Base-by-base conservation (phyloP, 1,140 invertebrate species). In the Papilio dardanus region DNA sequence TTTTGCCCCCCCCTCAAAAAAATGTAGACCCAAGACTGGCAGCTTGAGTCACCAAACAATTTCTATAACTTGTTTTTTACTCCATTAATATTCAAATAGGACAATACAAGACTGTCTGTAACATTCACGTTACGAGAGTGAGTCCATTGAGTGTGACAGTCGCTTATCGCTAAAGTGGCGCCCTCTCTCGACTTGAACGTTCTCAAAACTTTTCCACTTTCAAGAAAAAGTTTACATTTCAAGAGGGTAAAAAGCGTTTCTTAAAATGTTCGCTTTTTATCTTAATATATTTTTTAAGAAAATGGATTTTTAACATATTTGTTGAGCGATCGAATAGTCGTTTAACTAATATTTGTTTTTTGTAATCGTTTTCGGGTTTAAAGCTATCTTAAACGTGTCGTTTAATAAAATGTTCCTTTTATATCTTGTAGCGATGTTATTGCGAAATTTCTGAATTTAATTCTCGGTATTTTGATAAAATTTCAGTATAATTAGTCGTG, bases 131-230 rank as follows among this genome's bases (percentile, higher is more conserved):
- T 19, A 62, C 58, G 24, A 62, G 10, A 62, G 58, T 62, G 21
- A 30, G 21, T 62, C 28, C 58, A 62, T 30, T 62, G 58, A 62
- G 58, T 28, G 14, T 62, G 58, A 62, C 58, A 62, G 21, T 30
- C 58, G 58, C 58, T 46, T 46, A 46, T 46, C 42, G 42, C 42
- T 19, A 46, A 46, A 46, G 42, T 46, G 42, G 42, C 42, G 42
- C 42, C 42, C 42, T 46, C 42, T 46, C 6, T 46, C n/a, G 19
- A n/a, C 42, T 46, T 10, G 30, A 30, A 30, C 28, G 58, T 30
- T 62, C 58, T 62, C 24, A 24, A 62, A 62, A 62, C 58, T 62
- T 62, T 30, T 62, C 58, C 21, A 62, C 58, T 62, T 62, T 28
- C 58, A 14, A 24, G 28, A 62, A 62, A 24, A 62, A 24, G 58